Conservation (phyloP, 2,888 invertebrate species). For the Maniola hyperantus region DNA sequence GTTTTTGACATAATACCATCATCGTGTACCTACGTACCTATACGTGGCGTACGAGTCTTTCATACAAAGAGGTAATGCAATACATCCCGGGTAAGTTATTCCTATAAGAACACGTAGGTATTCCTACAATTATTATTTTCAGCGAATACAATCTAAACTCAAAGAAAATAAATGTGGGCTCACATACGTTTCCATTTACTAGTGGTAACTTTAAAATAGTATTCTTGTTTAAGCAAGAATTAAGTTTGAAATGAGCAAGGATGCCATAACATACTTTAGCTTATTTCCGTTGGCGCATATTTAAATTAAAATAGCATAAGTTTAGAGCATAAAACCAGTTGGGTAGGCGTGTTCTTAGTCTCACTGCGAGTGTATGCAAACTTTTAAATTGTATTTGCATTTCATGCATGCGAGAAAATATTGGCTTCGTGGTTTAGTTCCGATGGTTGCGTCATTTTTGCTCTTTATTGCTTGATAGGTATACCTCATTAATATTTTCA, state of each 20-base stretch:
- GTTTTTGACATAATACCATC: too few relatives aligned
- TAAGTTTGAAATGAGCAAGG: constrained; percentile 40
- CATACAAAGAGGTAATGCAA: too few relatives aligned
- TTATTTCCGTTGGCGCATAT: constrained; percentile 42
- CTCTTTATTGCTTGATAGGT: not conserved
- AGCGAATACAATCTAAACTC: constrained; percentile 24
- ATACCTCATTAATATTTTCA: not conserved
- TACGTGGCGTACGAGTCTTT: too few relatives aligned
- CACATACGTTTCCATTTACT: constrained; percentile 32
- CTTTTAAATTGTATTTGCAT: constrained; percentile 81
- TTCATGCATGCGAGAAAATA: constrained; percentile 74
- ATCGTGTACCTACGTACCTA: too few relatives aligned
- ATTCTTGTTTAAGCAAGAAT: constrained; percentile 35
- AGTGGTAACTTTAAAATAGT: constrained; percentile 28
- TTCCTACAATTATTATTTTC: constrained; percentile 4
- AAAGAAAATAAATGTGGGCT: constrained; percentile 26
- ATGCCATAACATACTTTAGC: constrained; percentile 39
- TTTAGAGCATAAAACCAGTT: constrained; percentile 42
- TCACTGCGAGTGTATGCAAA: constrained; percentile 75
- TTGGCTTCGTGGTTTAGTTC: constrained; percentile 59
- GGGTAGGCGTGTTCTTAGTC: constrained; percentile 65
- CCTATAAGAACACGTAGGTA: not conserved
- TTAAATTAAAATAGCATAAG: constrained; percentile 43
- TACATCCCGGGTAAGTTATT: too few relatives aligned
- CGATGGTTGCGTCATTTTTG: constrained; percentile 18